Evolutionary conservation across 2,113 vertebrate genomes (phyloP), one percentile per base, ranked within the genome.

Genomic region (Micronycteris hirsuta): DNA sequence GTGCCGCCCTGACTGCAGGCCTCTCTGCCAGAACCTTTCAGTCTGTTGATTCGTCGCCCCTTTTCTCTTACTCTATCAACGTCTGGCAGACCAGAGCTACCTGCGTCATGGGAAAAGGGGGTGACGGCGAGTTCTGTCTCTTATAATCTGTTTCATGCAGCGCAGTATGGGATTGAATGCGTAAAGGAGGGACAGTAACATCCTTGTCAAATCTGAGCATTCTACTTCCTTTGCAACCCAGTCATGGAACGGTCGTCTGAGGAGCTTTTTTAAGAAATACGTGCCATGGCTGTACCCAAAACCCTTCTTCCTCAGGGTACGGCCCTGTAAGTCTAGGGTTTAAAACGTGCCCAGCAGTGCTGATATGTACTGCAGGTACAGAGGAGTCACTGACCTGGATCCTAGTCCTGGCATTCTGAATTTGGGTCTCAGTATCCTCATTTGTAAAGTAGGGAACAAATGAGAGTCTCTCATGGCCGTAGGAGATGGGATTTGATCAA

Each of bases 71-170:
- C 22, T 73, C 68, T 54, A 33, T 52, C 67, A 81, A 1, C 74
- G 47, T 70, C 78, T 94, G 83, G 83, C 78, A 73, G 87, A 83
- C 31, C 71, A 95, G 54, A 96, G 68, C 56, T 86, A 78, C 86
- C 63, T 94, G 28, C 58, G 41, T 94, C 54, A n/a, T 54, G 92
- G 80, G 45, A 94, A 67, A 71, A 92, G 52, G 67, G 76, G 43
- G 9, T 94, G 78, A 77, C 84, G 93, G 86, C 92, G 78, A 97
- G 92, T 94, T 73, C 13, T 85, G 76, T 77, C 68, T 89, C 38
- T 86, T 87, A 74, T 19, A 89, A n/a, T 45, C 45, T 70, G 2
- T 58, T 86, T 97, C 90, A 56, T 58, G 38, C 89, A 89, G 43
- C 76, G 47, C 68, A 82, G 3, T 80, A 28, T 82, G 81, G n/a